Percentiles rank a stretch among this genome's conserved stretches.
phyloP scores from a whole-genome alignment of 2,888 invertebrate genomes.

The Phrixothrix hirtus region DNA sequence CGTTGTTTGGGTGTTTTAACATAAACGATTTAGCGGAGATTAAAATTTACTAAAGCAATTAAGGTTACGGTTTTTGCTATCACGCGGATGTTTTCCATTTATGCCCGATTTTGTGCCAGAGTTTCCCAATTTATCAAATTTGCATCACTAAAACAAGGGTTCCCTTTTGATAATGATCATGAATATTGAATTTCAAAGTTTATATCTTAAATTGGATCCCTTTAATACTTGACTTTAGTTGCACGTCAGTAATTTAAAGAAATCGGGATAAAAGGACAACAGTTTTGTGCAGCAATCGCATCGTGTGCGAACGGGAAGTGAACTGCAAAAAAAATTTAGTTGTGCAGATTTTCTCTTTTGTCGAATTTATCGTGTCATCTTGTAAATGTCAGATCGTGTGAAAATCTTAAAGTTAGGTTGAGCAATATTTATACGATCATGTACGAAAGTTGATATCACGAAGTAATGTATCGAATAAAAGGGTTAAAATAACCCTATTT shows the following conservation, averaged over 20 bases:
- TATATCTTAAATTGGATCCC: conserved; percentile 40
- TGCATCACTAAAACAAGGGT: conserved; percentile 39
- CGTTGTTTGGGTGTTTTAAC: conserved; percentile 5
- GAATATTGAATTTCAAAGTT: conserved; percentile 52
- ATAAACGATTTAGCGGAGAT: conserved; percentile 22
- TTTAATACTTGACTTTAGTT: no score
- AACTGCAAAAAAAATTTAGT: conserved; percentile 1
- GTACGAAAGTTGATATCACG: conserved; percentile 6
- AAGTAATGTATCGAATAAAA: conserved; percentile 23
- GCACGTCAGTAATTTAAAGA: conserved; percentile 47
- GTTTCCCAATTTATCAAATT: conserved; percentile 34
- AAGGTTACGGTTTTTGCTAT: conserved; percentile 20
- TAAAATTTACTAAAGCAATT: conserved; percentile 26
- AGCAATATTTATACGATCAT: conserved; percentile 10
- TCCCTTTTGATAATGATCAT: conserved; percentile 43
- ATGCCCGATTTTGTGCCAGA: conserved; percentile 11
- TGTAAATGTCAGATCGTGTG: neutral
- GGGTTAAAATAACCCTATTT: conserved; percentile 24
- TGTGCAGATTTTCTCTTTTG: conserved; percentile 6
- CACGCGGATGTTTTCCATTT: conserved; percentile 18
- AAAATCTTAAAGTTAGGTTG: no score
- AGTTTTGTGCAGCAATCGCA: no score
- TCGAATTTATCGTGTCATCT: neutral
- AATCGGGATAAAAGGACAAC: no score
- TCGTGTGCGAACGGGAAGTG: no score